These are phyloP conservation scores for Mastomys coucha DNA, from an alignment of 2,113 vertebrate genomes.

Conservation along the genomic window DNA sequence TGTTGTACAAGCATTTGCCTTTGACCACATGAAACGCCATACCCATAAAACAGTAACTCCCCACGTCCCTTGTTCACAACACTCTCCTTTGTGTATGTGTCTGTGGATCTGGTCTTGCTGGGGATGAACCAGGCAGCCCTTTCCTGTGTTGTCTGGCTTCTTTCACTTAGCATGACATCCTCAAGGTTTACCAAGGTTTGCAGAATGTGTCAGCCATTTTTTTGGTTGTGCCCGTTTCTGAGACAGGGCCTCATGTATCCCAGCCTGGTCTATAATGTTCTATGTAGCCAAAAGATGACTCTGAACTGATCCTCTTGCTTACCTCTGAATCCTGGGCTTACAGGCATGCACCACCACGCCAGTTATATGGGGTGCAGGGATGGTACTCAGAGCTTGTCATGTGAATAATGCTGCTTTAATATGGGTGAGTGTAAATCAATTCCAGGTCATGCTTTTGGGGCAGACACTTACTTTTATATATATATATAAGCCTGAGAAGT, in stretches of 20 bases:
- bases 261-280: neutral
- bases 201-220: neutral
- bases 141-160: neutral
- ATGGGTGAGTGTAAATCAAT: neutral
- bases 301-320: neutral
- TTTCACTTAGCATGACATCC: neutral
- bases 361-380: neutral
- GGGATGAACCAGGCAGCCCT: neutral
- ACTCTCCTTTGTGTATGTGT: neutral
- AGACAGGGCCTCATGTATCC: neutral
- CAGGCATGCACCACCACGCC: neutral
- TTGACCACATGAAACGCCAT: neutral
- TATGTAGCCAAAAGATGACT: neutral
- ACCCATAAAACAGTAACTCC: neutral
- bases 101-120: neutral
- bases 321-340: neutral
- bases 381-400: neutral
- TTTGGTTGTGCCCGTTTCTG: neutral
- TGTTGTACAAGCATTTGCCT: neutral
- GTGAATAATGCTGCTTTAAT: neutral
- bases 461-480: neutral
- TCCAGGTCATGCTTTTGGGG: neutral
- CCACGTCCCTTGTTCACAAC: rapidly evolving
- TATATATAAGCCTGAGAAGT: too few species aligned
- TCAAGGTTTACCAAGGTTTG: neutral